Base-by-base conservation (phyloP, 2,113 vertebrate genomes). In the Heloderma charlesbogerti region DNA sequence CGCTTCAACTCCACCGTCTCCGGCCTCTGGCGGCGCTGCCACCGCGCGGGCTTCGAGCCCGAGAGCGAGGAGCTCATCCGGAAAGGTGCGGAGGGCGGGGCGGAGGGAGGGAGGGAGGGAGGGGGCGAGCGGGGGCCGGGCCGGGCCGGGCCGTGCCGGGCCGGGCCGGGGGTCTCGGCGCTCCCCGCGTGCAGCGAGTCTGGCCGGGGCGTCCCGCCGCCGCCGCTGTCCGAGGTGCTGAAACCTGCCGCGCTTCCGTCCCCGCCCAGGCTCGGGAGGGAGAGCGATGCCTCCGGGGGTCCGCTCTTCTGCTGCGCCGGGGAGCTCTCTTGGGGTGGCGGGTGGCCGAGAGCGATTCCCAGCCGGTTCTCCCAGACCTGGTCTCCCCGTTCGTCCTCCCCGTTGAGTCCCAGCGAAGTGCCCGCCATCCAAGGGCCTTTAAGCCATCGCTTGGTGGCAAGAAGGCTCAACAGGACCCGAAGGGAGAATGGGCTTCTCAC, bases 1-100 rank as follows among this genome's bases (percentile, higher is more conserved):
- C 98, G 98, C 97, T 98, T 98, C 91, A 99, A 99, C 96, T 98
- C 98, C 94, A 98, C 98, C 79, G 96, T 98, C 69, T 98, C 98
- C 88, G 98, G 98, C 66, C 97, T 99, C 4, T 98, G 98, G 98
- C 98, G 98, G 94, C 98, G 97, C 95, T 98, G 98, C 92, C 98
- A 97, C 95, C 98, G 98, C 85, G 97, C 98, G 43, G 98, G 98
- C 48, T 99, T 98, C 96, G 98, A 99, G 96, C 97, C 98, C 95
- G 98, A 99, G 95, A 98, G 97, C 86, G 98, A 99, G 94, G 98
- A 98, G 95, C 98, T 98, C 40, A 98, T 98, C 91, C 96, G 97
- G 87, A 98, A 98, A 98, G 98, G 98, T 99, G 88, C 51, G 82
- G 74, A 43, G 60, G 7, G 45, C 15, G 57, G 25, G n/a, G n/a